Evolutionary conservation across 2,113 vertebrate genomes (phyloP).

Genomic region (Mellivora capensis): DNA sequence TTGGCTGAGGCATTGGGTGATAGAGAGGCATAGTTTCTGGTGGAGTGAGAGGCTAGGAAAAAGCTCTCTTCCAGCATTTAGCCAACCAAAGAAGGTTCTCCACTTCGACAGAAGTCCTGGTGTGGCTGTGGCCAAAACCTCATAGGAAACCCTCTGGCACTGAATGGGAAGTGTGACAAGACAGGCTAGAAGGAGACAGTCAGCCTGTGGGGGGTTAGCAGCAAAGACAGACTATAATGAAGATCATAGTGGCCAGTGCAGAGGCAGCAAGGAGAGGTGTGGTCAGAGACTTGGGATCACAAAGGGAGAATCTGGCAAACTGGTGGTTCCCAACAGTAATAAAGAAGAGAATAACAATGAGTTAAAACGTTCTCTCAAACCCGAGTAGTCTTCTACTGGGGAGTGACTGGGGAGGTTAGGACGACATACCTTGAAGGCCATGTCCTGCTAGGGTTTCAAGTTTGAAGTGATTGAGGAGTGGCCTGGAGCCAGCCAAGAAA

Average conservation of each 20-base stretch:
- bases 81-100: too few relatives aligned
- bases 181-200: too few relatives aligned
- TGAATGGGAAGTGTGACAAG: too few relatives aligned
- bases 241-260: neutral
- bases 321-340: neutral
- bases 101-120: too few relatives aligned
- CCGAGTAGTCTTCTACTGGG: neutral
- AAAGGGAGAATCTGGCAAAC: neutral
- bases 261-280: neutral
- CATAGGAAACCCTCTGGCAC: too few relatives aligned
- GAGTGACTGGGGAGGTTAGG: neutral
- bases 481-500: neutral
- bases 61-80: too few relatives aligned
- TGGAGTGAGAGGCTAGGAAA: too few relatives aligned
- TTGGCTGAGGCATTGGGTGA: too few relatives aligned
- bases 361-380: neutral
- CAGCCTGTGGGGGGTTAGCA: too few relatives aligned
- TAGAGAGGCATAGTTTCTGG: too few relatives aligned
- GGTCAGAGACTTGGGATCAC: neutral
- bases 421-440: neutral
- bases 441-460: neutral
- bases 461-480: neutral
- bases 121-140: too few relatives aligned
- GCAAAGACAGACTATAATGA: neutral
- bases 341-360: neutral